Conservation (phyloP, 2,888 invertebrate species). For the Stratiomys singularior region DNA sequence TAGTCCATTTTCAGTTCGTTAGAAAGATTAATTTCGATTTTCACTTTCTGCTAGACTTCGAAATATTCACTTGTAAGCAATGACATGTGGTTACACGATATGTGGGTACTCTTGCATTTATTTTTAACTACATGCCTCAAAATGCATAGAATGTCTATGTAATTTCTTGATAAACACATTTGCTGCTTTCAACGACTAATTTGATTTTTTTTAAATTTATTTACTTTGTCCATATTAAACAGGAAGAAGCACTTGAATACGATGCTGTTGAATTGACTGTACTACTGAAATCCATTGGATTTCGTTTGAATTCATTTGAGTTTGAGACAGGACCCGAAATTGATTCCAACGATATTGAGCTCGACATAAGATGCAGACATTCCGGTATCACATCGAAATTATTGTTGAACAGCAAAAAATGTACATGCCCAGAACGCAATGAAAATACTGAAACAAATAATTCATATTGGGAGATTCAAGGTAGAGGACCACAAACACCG, state of each 20-base stretch:
- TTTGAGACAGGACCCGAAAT: constrained; percentile 40
- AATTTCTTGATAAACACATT: too few relatives aligned
- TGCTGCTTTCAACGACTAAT: too few relatives aligned
- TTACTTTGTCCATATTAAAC: too few relatives aligned
- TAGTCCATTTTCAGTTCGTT: too few relatives aligned
- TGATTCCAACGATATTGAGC: constrained; percentile 46
- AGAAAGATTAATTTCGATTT: too few relatives aligned
- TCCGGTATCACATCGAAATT: constrained; percentile 51
- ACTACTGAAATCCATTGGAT: constrained; percentile 51
- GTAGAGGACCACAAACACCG: constrained; percentile 48
- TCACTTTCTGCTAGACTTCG: too few relatives aligned
- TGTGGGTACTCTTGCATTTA: too few relatives aligned
- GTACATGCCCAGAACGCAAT: constrained; percentile 50
- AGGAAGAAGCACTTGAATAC: constrained; percentile 50
- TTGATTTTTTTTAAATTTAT: too few relatives aligned
- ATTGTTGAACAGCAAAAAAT: constrained; percentile 40
- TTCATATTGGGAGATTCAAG: constrained; percentile 53
- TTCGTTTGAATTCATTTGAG: constrained; percentile 51
- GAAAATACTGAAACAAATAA: constrained; percentile 48
- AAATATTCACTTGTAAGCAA: too few relatives aligned
- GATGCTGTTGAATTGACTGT: constrained; percentile 52
- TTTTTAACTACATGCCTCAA: too few relatives aligned
- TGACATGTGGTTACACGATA: too few relatives aligned
- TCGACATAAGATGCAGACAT: constrained; percentile 50
- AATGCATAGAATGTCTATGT: too few relatives aligned